Evolutionary conservation across 2,797 vertebrate genomes (phyloP).

Genomic region (Limosa lapponica): DNA sequence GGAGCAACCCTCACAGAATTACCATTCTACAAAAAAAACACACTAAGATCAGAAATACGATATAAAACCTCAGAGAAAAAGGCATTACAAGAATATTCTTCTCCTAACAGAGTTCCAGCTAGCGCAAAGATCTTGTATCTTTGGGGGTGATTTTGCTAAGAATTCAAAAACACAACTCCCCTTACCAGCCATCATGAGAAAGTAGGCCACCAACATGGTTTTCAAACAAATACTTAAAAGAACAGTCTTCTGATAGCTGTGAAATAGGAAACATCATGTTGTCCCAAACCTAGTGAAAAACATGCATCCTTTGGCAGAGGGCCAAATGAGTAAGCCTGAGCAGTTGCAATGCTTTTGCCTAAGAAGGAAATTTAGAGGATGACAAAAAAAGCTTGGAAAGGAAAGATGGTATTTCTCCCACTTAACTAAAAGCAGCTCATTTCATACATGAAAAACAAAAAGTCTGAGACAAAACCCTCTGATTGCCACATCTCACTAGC

Average conservation of each 20-base stretch:
- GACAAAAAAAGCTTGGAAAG: neutral
- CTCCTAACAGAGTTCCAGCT: neutral
- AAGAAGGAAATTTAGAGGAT: neutral
- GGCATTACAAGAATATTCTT: neutral
- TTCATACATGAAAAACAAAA: neutral
- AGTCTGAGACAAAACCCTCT: neutral
- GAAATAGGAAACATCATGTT: neutral
- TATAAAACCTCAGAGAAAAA: neutral
- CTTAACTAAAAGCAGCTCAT: neutral
- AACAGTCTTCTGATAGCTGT: neutral
- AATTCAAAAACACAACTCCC: neutral
- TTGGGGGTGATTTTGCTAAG: neutral
- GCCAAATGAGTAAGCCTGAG: neutral
- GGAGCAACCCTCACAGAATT: neutral
- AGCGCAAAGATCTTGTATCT: neutral
- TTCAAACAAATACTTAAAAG: neutral
- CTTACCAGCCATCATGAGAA: neutral
- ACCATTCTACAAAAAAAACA: neutral
- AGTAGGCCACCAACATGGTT: neutral
- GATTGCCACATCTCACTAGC: neutral
- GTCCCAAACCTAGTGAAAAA: neutral
- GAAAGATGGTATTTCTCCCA: neutral
- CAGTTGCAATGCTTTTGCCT: neutral
- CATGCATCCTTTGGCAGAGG: neutral
- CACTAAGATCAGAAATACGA: neutral